Conservation (phyloP, 2,888 invertebrate genomes). For the Acanthosepion esculentum region DNA sequence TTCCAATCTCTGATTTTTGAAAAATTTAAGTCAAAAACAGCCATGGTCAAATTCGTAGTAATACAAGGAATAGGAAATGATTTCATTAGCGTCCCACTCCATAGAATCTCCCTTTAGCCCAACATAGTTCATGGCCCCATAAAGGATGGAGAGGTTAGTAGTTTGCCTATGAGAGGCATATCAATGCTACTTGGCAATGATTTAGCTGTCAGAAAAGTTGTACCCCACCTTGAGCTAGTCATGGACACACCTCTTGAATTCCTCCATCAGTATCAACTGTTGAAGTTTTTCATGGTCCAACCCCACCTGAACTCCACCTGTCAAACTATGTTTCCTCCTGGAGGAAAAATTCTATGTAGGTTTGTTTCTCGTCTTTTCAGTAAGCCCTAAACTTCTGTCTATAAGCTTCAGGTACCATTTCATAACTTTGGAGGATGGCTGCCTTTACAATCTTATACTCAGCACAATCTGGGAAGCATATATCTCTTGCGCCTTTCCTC, state of each 20-base stretch:
- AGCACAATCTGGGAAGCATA: neutral
- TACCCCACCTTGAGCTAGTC: neutral
- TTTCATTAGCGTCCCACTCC: no score
- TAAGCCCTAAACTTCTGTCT: neutral
- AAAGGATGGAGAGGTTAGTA: no score
- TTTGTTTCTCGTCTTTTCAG: neutral
- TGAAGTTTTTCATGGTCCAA: neutral
- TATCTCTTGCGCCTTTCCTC: neutral
- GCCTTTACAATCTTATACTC: neutral
- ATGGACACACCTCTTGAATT: neutral
- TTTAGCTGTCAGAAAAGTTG: no score
- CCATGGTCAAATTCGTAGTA: no score
- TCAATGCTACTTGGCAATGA: no score
- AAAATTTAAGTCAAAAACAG: no score
- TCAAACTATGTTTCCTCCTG: neutral
- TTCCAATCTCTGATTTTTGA: no score
- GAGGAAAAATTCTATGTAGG: neutral
- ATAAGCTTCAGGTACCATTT: neutral
- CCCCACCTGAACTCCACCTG: neutral
- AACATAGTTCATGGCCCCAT: no score
- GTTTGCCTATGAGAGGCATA: no score
- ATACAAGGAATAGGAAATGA: no score
- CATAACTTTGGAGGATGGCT: neutral
- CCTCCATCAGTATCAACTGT: neutral
- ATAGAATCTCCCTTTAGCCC: no score